These are phyloP conservation scores for Cydia amplana DNA, from an alignment of 1,140 invertebrate species.

Conservation along the genomic window DNA sequence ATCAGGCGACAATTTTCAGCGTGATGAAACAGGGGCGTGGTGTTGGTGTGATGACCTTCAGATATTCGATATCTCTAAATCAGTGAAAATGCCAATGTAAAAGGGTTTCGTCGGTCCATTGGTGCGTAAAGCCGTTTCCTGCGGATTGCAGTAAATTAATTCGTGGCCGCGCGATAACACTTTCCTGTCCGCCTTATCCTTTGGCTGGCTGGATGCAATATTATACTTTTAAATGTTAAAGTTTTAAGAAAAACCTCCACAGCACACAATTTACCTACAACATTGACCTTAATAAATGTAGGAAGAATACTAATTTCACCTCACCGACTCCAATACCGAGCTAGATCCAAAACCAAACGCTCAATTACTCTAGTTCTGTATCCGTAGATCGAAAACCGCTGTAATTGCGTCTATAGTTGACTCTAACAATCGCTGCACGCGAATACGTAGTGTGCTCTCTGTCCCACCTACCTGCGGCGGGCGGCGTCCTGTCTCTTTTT, in stretches of 20 bases:
- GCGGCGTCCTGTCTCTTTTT: too few species aligned
- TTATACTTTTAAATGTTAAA: not conserved
- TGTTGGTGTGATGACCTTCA: too few species aligned
- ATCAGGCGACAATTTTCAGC: too few species aligned
- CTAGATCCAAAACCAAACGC: not conserved
- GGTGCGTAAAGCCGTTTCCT: conserved; percentile 2
- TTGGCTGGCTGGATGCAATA: not conserved
- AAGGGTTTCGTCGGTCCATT: not conserved
- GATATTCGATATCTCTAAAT: not conserved
- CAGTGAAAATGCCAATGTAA: not conserved
- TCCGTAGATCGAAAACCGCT: conserved; percentile 11
- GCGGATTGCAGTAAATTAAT: conserved; percentile 21
- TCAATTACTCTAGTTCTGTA: not conserved
- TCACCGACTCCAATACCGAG: not conserved
- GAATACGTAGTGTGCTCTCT: too few species aligned
- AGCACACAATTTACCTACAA: not conserved
- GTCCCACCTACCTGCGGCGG: too few species aligned
- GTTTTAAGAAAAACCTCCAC: not conserved
- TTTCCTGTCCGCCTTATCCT: conserved; percentile 19
- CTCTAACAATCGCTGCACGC: too few species aligned
- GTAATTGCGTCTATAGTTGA: conserved; percentile 1
- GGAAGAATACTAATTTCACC: conserved; percentile 11
- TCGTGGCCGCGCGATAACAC: not conserved
- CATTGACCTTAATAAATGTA: not conserved
- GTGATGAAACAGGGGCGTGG: too few species aligned